phyloP scores from a whole-genome alignment of 2,113 vertebrate genomes.

The Passerina amoena region DNA sequence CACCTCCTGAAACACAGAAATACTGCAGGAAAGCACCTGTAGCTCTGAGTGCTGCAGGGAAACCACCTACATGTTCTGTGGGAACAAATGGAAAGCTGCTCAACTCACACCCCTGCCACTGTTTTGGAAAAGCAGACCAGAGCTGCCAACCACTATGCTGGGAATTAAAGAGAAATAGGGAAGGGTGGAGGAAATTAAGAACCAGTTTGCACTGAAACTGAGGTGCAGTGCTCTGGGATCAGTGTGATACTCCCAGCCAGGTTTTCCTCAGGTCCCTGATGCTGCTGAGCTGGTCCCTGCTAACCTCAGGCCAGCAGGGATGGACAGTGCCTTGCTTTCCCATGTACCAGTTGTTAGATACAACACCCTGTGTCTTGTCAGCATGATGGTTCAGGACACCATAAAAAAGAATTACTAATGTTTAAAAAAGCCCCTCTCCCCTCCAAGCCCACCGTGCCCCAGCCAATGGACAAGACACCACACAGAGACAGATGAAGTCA shows the following conservation, averaged over 20 bases:
- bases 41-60: background rate
- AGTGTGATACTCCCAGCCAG: background rate
- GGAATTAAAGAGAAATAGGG: background rate
- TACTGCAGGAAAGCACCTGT: background rate
- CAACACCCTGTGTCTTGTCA: background rate
- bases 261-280: background rate
- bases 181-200: background rate
- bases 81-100: background rate
- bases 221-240: background rate
- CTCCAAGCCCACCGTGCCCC: background rate
- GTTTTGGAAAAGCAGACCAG: background rate
- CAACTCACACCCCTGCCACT: background rate
- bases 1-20: background rate
- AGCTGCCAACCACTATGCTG: background rate
- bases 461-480: background rate
- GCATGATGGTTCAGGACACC: background rate
- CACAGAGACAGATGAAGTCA: background rate
- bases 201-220: background rate
- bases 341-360: background rate
- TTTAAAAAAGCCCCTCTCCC: background rate
- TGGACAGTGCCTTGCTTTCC: background rate
- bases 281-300: background rate
- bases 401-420: background rate
- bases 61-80: background rate
- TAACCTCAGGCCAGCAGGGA: background rate